A percentile compares a stretch with the other conserved stretches of the same genome.
These are phyloP conservation scores for Poecilia picta DNA, from an alignment of 2,797 vertebrate species.

Conservation along the genomic window DNA sequence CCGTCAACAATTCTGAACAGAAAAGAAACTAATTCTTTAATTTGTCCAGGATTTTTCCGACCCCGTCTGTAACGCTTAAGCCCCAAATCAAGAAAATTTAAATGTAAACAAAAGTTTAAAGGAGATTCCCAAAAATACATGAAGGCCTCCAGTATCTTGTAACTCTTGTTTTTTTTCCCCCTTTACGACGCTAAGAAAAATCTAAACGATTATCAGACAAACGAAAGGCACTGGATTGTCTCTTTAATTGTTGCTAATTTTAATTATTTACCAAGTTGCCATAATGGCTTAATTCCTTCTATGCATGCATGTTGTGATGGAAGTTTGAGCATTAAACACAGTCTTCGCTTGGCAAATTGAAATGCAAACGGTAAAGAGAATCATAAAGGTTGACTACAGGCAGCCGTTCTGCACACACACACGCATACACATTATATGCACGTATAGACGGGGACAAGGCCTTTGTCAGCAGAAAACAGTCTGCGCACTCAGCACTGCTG, in stretches of 20 bases:
- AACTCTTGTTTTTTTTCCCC: not conserved
- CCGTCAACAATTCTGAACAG: not conserved
- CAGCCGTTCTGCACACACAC: constrained; percentile 5
- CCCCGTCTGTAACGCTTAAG: not conserved
- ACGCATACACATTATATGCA: constrained; percentile 13
- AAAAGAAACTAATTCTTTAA: not conserved
- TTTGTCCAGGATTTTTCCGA: not conserved
- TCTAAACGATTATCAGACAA: not conserved
- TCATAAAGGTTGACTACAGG: constrained; percentile 22
- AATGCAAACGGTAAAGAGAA: constrained; percentile 22
- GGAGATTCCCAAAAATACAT: not conserved
- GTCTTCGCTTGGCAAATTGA: not conserved
- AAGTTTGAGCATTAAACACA: constrained; percentile 2
- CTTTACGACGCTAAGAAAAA: constrained; percentile 7
- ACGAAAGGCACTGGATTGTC: constrained; percentile 16
- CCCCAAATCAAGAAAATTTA: not conserved
- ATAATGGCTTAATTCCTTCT: not conserved
- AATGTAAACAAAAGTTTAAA: not conserved
- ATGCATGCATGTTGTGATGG: not conserved
- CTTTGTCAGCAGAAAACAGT: constrained; percentile 68
- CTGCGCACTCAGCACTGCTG: constrained; percentile 65
- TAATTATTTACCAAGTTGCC: not conserved
- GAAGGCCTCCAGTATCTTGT: not conserved
- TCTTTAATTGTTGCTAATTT: not conserved
- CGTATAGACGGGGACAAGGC: constrained; percentile 39